phyloP scores from a whole-genome alignment of 2,113 vertebrate genomes.

The Hippoglossus stenolepis region DNA sequence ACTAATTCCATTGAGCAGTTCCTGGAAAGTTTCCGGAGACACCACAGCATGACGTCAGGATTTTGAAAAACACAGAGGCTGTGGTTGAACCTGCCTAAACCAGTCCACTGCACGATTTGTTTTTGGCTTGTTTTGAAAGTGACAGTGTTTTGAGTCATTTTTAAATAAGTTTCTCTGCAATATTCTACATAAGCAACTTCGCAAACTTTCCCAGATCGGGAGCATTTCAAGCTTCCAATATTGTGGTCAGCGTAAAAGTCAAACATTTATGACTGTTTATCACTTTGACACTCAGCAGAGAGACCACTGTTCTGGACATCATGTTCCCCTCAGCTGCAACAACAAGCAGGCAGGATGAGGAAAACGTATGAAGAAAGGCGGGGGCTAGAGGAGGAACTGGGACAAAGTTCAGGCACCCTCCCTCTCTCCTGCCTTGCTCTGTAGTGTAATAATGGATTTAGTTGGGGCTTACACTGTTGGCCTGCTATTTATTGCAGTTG shows the following conservation, averaged over 20 bases:
- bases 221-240: too few relatives aligned
- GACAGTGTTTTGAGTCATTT: too few relatives aligned
- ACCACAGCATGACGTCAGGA: neutral
- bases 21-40: neutral
- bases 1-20: neutral
- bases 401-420: constrained; percentile 69
- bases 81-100: neutral
- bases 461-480: neutral
- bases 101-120: neutral
- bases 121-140: too few relatives aligned
- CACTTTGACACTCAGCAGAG: neutral
- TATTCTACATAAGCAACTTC: too few relatives aligned
- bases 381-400: constrained; percentile 37
- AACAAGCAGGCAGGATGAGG: constrained; percentile 9
- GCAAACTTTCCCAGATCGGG: too few relatives aligned
- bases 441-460: neutral
- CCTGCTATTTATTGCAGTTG: constrained; percentile 1
- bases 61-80: neutral
- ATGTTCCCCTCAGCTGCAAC: constrained; percentile 23
- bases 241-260: neutral
- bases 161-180: too few relatives aligned
- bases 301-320: neutral
- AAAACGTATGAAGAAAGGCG: constrained; percentile 7
- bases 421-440: neutral
- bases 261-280: neutral